These are phyloP conservation scores for Petrocephalus zakoni DNA, from an alignment of 2,113 vertebrate genomes.

Conservation along the genomic window DNA sequence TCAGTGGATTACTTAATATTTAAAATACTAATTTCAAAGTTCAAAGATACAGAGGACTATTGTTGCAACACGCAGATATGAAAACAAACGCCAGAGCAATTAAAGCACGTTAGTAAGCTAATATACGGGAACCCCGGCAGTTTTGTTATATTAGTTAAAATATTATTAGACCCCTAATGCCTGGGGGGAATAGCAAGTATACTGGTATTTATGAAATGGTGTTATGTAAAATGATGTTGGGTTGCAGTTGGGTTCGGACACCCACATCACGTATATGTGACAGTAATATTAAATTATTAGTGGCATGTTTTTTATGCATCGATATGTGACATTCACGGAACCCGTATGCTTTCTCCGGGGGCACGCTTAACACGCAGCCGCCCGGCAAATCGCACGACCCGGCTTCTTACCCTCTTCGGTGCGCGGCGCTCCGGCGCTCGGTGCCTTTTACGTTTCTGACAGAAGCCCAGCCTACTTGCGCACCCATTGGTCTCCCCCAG, in stretches of 20 bases:
- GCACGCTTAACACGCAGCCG: neutral
- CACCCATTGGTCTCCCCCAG: constrained; percentile 54
- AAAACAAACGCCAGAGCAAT: neutral
- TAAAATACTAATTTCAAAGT: neutral
- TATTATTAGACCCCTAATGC: neutral
- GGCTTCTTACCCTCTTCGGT: constrained; percentile 11
- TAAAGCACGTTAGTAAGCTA: neutral
- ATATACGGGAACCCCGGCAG: neutral
- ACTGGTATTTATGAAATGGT: neutral
- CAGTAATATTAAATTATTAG: neutral
- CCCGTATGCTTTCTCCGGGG: neutral
- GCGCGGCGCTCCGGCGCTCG: constrained; percentile 42
- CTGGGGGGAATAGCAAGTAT: neutral
- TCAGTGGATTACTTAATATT: neutral
- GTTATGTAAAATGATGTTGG: neutral
- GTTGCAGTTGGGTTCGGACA: neutral
- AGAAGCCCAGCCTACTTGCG: constrained; percentile 43
- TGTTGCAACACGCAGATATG: neutral
- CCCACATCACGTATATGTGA: neutral
- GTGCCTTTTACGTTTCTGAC: constrained; percentile 41
- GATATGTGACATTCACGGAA: neutral
- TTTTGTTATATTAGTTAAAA: neutral
- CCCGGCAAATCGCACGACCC: neutral
- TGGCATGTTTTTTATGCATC: neutral
- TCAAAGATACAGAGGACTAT: neutral